A percentile compares a stretch with the other conserved stretches of the same genome.
Conservation (phyloP, 2,888 invertebrate genomes). For the Opisthograptis luteolata region DNA sequence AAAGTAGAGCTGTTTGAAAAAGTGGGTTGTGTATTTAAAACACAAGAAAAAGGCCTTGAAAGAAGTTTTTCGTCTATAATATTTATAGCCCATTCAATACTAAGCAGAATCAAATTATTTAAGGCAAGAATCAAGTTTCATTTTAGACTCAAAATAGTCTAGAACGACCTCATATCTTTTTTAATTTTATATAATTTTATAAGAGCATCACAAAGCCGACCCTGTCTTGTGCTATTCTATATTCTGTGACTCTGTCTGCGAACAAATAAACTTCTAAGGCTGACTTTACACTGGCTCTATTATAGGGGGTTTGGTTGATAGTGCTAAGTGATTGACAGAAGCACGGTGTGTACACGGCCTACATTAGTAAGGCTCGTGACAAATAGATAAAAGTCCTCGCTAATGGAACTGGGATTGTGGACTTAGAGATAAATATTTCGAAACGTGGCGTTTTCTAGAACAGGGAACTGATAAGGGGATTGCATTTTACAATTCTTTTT, state of each 20-base stretch:
- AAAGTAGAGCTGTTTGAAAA: slow-evolving; percentile 10
- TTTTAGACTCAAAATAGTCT: no score
- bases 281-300: slow-evolving; percentile 42
- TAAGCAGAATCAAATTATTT: no score
- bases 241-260: slow-evolving; percentile 35
- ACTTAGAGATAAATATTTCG: slow-evolving; percentile 54
- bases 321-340: slow-evolving; percentile 54
- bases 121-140: no score
- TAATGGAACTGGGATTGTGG: slow-evolving; percentile 58
- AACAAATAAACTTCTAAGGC: slow-evolving; percentile 47
- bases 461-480: slow-evolving; percentile 53
- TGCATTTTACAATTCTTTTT: slow-evolving; percentile 21
- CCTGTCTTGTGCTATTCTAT: no score
- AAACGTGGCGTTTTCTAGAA: slow-evolving; percentile 54
- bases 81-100: neutral
- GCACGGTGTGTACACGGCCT: slow-evolving; percentile 41
- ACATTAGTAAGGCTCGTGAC: slow-evolving; percentile 59
- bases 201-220: slow-evolving; percentile 48
- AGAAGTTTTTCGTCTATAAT: neutral
- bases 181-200: slow-evolving; percentile 49
- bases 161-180: no score
- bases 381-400: slow-evolving; percentile 63
- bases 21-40: neutral
- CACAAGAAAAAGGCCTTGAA: neutral
- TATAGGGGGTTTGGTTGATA: slow-evolving; percentile 26